Evolutionary conservation across 2,113 vertebrate species (phyloP).

Genomic region (Ancistrus triradiatus): DNA sequence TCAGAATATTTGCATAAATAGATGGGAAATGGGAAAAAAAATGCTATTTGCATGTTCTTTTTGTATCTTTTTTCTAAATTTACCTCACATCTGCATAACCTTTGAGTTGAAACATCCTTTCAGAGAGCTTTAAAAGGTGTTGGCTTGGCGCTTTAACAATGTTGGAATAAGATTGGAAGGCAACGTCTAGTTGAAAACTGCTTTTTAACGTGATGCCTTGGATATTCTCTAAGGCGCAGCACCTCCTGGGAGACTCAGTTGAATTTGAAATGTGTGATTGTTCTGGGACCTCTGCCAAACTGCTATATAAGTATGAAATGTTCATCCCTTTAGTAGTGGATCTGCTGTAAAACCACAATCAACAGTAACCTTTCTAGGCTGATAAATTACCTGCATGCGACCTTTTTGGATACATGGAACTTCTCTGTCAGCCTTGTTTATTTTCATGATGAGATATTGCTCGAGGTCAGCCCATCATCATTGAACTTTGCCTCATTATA

Average conservation of each 20-base stretch:
- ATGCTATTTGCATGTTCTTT: too few relatives aligned
- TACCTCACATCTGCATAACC: background rate
- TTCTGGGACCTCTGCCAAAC: conserved; percentile 8
- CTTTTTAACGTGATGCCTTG: background rate
- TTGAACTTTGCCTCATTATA: conserved; percentile 47
- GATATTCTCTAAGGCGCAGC: background rate
- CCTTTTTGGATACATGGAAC: conserved; percentile 39
- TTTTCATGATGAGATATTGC: conserved; percentile 50
- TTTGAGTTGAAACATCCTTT: background rate
- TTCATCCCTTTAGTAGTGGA: conserved; percentile 4
- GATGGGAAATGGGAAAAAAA: too few relatives aligned
- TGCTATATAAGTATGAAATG: background rate
- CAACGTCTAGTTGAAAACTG: too few relatives aligned
- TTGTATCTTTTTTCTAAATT: background rate
- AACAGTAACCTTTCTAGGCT: conserved; percentile 39
- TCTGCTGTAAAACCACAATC: conserved; percentile 39
- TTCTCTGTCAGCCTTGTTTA: conserved; percentile 43
- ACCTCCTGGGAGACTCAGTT: background rate
- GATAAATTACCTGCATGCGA: conserved; percentile 49
- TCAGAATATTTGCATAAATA: too few relatives aligned
- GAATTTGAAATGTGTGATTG: background rate
- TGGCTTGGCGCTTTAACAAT: background rate
- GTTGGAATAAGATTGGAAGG: background rate
- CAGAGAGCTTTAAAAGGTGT: background rate
- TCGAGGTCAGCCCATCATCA: conserved; percentile 45